Evolutionary conservation across 92 coral and sea anemone species (phyloP).

Genomic region (Palythoa grandiflora): DNA sequence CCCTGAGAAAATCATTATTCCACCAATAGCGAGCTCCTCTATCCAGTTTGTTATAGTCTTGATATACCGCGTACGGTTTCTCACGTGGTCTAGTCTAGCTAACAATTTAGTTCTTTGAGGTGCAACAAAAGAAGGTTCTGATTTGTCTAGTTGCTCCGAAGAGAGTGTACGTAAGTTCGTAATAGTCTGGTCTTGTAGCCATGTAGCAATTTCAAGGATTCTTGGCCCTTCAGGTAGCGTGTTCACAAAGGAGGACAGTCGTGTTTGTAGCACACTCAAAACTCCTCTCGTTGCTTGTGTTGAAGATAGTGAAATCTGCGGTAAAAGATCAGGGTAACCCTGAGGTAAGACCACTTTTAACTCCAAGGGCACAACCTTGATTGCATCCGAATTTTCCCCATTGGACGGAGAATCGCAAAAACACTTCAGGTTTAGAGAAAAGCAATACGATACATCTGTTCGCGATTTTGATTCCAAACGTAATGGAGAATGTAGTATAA

Average conservation of each 20-base stretch:
- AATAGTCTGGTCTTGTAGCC: slow-evolving; percentile 83
- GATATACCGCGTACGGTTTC: slow-evolving; percentile 77
- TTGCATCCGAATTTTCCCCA: slow-evolving; percentile 17
- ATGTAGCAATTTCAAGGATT: slow-evolving; percentile 76
- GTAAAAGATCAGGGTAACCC: slow-evolving; percentile 73
- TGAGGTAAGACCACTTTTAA: slow-evolving; percentile 55
- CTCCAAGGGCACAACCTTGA: slow-evolving; percentile 52
- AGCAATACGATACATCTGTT: slow-evolving; percentile 10
- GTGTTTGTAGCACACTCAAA: slow-evolving; percentile 51
- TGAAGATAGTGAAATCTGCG: slow-evolving; percentile 84
- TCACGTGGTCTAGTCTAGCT: slow-evolving; percentile 87
- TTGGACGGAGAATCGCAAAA: slow-evolving; percentile 14
- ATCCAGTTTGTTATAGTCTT: slow-evolving; percentile 79
- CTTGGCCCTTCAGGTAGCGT: slow-evolving; percentile 66
- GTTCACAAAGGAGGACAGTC: slow-evolving; percentile 52
- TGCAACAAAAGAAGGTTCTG: neutral
- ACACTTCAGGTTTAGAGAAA: slow-evolving; percentile 53
- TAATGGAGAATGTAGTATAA: slow-evolving; percentile 52
- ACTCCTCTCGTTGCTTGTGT: slow-evolving; percentile 68
- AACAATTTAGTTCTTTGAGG: slow-evolving; percentile 49
- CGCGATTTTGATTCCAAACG: slow-evolving; percentile 22
- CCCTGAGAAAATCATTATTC: slow-evolving; percentile 69
- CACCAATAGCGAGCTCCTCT: slow-evolving; percentile 70
- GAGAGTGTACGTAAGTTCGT: neutral
- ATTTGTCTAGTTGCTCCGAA: neutral